Percentiles rank a stretch among this genome's conserved stretches.
Conservation (phyloP, 1,140 invertebrate species). For the Armadillidium nasatum region DNA sequence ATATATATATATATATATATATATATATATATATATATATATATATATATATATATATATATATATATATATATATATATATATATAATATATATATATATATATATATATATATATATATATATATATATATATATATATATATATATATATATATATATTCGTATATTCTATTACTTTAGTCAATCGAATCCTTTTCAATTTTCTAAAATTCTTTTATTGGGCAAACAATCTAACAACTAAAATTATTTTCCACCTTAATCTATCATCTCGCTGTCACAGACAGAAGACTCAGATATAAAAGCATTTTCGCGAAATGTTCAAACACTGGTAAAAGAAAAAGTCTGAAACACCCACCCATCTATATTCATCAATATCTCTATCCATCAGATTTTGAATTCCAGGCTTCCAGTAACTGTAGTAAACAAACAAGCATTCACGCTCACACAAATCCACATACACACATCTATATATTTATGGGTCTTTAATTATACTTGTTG, state of each 20-base stretch:
- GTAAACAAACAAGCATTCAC: background rate
- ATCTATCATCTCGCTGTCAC: background rate
- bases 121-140: background rate
- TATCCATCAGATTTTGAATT: too few species aligned
- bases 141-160: too few species aligned
- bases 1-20: slow-evolving; percentile 10
- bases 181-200: too few species aligned
- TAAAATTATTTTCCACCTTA: background rate
- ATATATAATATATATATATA: slow-evolving; percentile 14
- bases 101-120: slow-evolving; percentile 19
- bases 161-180: too few species aligned
- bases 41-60: slow-evolving; percentile 19
- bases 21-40: slow-evolving; percentile 20
- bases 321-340: background rate
- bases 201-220: too few species aligned
- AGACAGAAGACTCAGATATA: background rate
- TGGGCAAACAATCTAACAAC: too few species aligned
- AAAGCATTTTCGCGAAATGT: background rate
- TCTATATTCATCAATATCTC: slow-evolving; percentile 4
- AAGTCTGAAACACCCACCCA: background rate
- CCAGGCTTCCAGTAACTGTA: too few species aligned
- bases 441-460: background rate
- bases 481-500: slow-evolving; percentile 3
- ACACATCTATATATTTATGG: background rate
- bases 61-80: slow-evolving; percentile 10